Percentiles rank a stretch among this genome's conserved stretches.
Evolutionary conservation across 2,888 invertebrate genomes (phyloP).

Genomic region (Cinara cedri): DNA sequence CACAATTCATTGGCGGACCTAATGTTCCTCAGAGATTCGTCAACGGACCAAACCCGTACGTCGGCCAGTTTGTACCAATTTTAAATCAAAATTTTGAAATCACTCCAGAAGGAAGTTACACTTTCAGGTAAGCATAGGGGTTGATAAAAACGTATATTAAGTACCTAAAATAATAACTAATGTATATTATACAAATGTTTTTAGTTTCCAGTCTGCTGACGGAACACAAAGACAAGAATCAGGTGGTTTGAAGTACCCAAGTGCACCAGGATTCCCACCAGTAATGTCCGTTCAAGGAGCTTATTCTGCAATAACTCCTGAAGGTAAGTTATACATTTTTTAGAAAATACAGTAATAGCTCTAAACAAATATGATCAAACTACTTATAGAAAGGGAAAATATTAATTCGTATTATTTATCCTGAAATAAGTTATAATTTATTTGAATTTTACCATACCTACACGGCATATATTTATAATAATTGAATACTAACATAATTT

Average conservation of each 20-base stretch:
- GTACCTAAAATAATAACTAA: background rate
- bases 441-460: too few relatives aligned
- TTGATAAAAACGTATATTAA: background rate
- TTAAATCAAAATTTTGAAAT: constrained; percentile 61
- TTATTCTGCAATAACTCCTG: constrained; percentile 69
- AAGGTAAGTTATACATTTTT: constrained; percentile 63
- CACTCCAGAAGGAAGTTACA: constrained; percentile 62
- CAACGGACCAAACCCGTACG: constrained; percentile 50
- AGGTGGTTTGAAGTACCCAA: constrained; percentile 62
- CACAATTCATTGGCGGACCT: background rate
- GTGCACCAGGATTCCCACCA: constrained; percentile 66
- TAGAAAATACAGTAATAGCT: too few relatives aligned
- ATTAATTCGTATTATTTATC: too few relatives aligned
- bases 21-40: constrained; percentile 11
- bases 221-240: constrained; percentile 60
- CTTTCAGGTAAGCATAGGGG: constrained; percentile 61
- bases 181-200: background rate
- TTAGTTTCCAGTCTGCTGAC: constrained; percentile 62
- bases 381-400: too few relatives aligned
- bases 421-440: too few relatives aligned
- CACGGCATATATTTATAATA: background rate
- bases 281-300: constrained; percentile 65
- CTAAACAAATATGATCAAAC: too few relatives aligned
- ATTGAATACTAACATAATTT: background rate
- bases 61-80: constrained; percentile 61